These are phyloP conservation scores for Astyanax mexicanus DNA, from an alignment of 2,797 vertebrate species.

Conservation along the genomic window DNA sequence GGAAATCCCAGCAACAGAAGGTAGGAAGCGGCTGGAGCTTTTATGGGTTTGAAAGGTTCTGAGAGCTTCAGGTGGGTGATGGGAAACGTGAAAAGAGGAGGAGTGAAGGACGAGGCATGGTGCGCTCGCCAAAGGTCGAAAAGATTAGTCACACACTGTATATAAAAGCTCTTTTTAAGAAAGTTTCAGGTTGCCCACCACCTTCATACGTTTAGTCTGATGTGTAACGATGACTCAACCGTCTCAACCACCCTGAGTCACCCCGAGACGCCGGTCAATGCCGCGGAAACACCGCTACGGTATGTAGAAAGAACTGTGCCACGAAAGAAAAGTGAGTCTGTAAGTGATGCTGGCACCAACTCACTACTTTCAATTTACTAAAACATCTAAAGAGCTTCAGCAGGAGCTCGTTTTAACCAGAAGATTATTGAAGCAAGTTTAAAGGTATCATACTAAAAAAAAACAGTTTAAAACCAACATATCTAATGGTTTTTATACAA, in stretches of 20 bases:
- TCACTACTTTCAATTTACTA: too few species aligned
- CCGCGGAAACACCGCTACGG: neutral
- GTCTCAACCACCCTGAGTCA: constrained; percentile 6
- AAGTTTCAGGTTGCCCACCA: neutral
- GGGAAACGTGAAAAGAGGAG: constrained; percentile 47
- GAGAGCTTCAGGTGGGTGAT: constrained; percentile 57
- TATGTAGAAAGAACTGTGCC: neutral
- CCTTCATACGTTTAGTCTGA: neutral
- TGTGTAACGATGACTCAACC: constrained; percentile 9
- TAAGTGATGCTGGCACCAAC: neutral
- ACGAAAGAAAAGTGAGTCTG: neutral
- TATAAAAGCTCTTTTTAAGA: constrained; percentile 11
- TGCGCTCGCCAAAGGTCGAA: constrained; percentile 14
- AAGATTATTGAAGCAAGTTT: too few species aligned
- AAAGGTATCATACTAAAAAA: too few species aligned
- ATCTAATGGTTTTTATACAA: too few species aligned
- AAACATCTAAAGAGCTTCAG: too few species aligned
- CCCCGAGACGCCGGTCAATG: neutral
- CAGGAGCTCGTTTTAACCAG: too few species aligned
- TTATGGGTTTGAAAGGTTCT: constrained; percentile 41
- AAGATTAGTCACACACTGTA: neutral
- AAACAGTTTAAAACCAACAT: too few species aligned
- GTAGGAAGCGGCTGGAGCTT: neutral
- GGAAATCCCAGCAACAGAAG: neutral
- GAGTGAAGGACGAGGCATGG: neutral